These are phyloP conservation scores for Macrotrachela quadricornifera DNA, from an alignment of 1,140 invertebrate species.

Conservation along the genomic window DNA sequence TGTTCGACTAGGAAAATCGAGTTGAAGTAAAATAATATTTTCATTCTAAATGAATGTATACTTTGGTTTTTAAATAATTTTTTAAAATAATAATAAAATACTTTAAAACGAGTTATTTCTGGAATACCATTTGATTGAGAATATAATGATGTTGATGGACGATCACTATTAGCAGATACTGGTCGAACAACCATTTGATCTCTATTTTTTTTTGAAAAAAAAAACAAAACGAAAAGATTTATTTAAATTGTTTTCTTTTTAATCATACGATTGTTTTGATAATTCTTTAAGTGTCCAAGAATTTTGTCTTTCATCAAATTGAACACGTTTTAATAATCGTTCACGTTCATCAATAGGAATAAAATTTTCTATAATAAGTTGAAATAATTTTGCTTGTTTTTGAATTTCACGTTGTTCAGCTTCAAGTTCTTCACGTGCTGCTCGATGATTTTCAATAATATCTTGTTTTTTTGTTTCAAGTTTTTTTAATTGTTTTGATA, in stretches of 20 bases:
- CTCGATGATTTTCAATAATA: slow-evolving; percentile 45
- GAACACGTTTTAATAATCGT: slow-evolving; percentile 47
- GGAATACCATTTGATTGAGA: slow-evolving; percentile 41
- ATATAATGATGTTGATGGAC: slow-evolving; percentile 52
- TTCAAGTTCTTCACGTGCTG: slow-evolving; percentile 55
- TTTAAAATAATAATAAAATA: slow-evolving; percentile 11
- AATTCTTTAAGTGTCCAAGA: slow-evolving; percentile 43
- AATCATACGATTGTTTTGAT: slow-evolving; percentile 16
- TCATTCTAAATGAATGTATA: slow-evolving; percentile 37
- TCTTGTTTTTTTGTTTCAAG: slow-evolving; percentile 42
- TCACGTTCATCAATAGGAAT: slow-evolving; percentile 70
- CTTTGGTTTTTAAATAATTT: not conserved
- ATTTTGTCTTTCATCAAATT: slow-evolving; percentile 63
- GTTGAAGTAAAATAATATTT: slow-evolving; percentile 56
- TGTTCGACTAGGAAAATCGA: slow-evolving; percentile 54
- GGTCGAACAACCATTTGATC: slow-evolving; percentile 35
- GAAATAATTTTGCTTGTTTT: slow-evolving; percentile 50
- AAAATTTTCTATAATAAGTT: slow-evolving; percentile 84
- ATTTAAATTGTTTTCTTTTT: not conserved
- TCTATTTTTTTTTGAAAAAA: too few relatives aligned
- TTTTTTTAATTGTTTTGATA: slow-evolving; percentile 55
- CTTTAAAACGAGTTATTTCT: slow-evolving; percentile 35
- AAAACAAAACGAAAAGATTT: too few relatives aligned
- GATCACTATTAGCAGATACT: slow-evolving; percentile 39
- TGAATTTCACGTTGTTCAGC: slow-evolving; percentile 46